A percentile compares a stretch with the other conserved stretches of the same genome.
These are phyloP conservation scores for Sinohyriopsis cumingii DNA, from an alignment of 2,888 invertebrate genomes.

Conservation along the genomic window DNA sequence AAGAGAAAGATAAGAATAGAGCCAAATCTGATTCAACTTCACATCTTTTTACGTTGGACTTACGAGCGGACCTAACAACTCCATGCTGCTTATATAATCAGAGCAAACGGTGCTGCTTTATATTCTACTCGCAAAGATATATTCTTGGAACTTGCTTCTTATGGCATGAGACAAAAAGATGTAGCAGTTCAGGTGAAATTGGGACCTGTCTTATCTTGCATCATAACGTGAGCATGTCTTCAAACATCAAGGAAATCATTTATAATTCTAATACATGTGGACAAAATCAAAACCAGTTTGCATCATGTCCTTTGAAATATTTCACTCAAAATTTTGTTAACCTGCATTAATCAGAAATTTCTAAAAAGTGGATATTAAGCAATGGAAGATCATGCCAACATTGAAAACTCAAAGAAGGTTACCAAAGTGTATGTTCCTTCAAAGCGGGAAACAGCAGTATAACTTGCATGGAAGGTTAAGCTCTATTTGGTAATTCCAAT, in stretches of 20 bases:
- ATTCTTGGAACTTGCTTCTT: constrained; percentile 13
- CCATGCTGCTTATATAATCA: constrained; percentile 26
- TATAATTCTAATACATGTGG: not conserved
- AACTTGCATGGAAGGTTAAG: too few species aligned
- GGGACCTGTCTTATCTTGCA: constrained; percentile 8
- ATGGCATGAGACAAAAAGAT: constrained; percentile 18
- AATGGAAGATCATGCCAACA: not conserved
- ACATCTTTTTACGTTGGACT: constrained; percentile 18
- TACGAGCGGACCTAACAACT: constrained; percentile 17
- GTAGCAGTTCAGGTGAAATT: constrained; percentile 20
- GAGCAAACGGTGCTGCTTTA: constrained; percentile 14
- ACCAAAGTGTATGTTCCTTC: too few species aligned
- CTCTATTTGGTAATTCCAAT: too few species aligned
- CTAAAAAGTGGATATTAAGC: not conserved
- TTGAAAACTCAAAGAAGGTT: not conserved
- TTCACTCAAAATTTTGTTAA: not conserved
- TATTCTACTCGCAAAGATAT: constrained; percentile 13
- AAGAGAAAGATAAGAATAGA: constrained; percentile 7
- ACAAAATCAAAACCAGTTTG: not conserved
- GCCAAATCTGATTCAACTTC: constrained; percentile 4
- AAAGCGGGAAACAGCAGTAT: too few species aligned
- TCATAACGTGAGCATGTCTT: not conserved
- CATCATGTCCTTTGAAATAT: constrained; percentile 2
- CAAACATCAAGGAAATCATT: not conserved
- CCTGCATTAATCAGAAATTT: not conserved